Percentiles rank a stretch among this genome's conserved stretches.
Conservation (phyloP, 2,797 vertebrate species). For the Pangasius larnaudii region DNA sequence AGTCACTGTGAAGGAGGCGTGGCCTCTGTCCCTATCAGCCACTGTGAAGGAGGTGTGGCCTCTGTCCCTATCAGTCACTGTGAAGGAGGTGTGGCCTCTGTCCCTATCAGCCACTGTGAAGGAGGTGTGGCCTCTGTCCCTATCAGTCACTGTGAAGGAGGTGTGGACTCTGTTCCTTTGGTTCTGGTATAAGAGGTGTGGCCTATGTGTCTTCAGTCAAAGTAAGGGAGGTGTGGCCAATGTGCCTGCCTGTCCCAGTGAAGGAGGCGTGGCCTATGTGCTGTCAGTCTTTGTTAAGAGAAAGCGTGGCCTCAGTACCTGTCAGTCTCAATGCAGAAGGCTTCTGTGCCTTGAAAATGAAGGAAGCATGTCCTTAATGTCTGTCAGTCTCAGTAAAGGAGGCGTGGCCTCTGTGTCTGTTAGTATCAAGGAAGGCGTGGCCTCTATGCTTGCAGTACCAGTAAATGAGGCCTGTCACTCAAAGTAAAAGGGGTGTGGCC, state of each 20-base stretch:
- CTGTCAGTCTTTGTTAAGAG: neutral
- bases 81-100: neutral
- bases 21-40: neutral
- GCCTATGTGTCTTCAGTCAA: neutral
- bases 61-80: neutral
- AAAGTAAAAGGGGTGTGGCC: neutral
- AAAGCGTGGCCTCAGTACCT: neutral
- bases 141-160: neutral
- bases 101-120: neutral
- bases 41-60: neutral
- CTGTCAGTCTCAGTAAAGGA: neutral
- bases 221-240: neutral
- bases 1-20: neutral
- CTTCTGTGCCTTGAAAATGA: neutral
- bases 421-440: neutral
- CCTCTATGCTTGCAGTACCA: neutral
- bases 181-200: neutral
- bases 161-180: neutral
- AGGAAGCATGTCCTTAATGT: neutral
- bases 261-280: neutral
- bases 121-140: neutral
- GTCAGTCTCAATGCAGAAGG: neutral
- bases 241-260: neutral
- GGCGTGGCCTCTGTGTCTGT: neutral
- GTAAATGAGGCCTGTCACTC: neutral